Evolutionary conservation across 2,888 invertebrate genomes (phyloP).

Genomic region (Meteorus colon): DNA sequence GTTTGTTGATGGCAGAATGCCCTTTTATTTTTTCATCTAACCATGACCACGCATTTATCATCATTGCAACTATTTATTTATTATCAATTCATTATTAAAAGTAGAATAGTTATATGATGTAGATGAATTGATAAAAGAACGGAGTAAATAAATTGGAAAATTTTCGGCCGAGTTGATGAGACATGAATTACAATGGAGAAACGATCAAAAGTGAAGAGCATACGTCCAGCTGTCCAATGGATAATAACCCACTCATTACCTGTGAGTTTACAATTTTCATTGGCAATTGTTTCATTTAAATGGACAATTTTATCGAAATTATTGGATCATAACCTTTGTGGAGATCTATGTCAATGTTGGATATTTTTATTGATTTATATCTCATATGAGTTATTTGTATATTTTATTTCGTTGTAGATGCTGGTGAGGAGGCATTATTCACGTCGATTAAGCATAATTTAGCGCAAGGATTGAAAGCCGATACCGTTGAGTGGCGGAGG

Average conservation of each 20-base stretch:
- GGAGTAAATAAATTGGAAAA: neutral
- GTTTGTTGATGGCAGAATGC: neutral
- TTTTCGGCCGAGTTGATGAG: conserved; percentile 42
- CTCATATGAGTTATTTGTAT: neutral
- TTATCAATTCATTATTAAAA: neutral
- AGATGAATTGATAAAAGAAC: neutral
- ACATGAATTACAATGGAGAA: conserved; percentile 71
- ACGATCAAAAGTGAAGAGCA: conserved; percentile 60
- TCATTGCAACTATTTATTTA: neutral
- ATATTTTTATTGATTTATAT: conserved; percentile 15
- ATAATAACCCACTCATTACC: conserved; percentile 83
- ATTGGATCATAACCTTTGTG: conserved; percentile 40
- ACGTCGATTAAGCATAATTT: conserved; percentile 86
- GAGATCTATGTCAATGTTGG: neutral
- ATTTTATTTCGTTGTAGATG: conserved; percentile 76
- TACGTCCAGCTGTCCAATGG: conserved; percentile 73
- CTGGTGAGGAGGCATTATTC: conserved; percentile 90
- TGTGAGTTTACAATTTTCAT: conserved; percentile 76
- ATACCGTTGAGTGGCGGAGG: conserved; percentile 93
- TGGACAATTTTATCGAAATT: conserved; percentile 47
- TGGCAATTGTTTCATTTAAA: neutral
- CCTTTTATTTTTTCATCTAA: neutral
- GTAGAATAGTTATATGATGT: neutral
- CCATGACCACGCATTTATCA: neutral
- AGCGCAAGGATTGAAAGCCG: conserved; percentile 87